Evolutionary conservation across 2,888 invertebrate genomes (phyloP), one percentile per base, ranked within the genome.

Genomic region (Choristoneura rosaceana): DNA sequence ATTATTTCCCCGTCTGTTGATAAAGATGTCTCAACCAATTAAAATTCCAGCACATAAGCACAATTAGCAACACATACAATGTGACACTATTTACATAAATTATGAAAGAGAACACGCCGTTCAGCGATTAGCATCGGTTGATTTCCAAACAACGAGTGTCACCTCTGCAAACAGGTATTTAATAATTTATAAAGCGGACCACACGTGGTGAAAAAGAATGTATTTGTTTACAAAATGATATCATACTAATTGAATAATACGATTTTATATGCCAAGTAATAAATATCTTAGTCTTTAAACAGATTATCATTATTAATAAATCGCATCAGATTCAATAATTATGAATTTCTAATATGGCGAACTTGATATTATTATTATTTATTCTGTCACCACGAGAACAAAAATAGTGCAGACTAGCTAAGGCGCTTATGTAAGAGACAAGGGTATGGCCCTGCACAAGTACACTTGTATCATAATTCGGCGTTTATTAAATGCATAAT

Each of bases 401-500:
- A n/a, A 15, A 47, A 47, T 7, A 15, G 14, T 47, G n/a, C 5
- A n/a, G 47, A 5, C 47, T 47, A 47, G n/a, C n/a, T 47, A n/a
- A n/a, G 47, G 14, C n/a, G 14, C 47, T 33, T 14, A 14, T 4
- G 38, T 45, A n/a, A 45, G 14, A 33, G 15, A 47, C 38, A 12
- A 34, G 52, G 34, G 38, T 58, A 45, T 14, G 59, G 41, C 9
- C 58, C 43, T 45, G 2, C 9, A 43, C n/a, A 45, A 25, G 14
- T 47, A 41, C 45, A 38, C 41, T 34, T 15, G 17, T 47, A n/a
- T 61, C 59, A 38, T 67, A 62, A 71, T 67, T 71, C 62, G 62
- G 62, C 47, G 62, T 68, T 63, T 50, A 58, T 50, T 68, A 71
- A 71, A 68, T 71, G 71, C 67, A 68, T 71, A 63, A 71, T 41